Evolutionary conservation across 2,113 vertebrate genomes (phyloP).

Genomic region (Etia nguti): DNA sequence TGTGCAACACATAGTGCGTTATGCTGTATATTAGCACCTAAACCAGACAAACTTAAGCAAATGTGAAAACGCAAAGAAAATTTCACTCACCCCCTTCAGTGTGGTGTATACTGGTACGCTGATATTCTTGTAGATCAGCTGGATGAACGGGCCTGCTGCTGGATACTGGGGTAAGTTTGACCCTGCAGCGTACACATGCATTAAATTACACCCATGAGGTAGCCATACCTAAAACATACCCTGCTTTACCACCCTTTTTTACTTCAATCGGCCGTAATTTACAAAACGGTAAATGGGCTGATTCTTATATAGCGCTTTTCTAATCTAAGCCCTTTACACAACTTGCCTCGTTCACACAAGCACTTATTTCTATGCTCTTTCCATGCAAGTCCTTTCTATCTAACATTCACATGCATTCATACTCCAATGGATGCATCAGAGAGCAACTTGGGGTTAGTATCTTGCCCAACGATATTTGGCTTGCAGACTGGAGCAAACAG

Average conservation of each 20-base stretch:
- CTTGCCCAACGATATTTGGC: neutral
- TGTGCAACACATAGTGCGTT: neutral
- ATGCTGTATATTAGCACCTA: neutral
- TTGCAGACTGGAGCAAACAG: neutral
- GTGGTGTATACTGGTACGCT: slow-evolving; percentile 84
- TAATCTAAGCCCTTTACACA: neutral
- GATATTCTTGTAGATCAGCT: slow-evolving; percentile 83
- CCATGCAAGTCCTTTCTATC: neutral
- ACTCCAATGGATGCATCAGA: neutral
- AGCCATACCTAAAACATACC: neutral
- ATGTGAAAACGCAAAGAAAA: neutral
- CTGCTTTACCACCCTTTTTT: neutral
- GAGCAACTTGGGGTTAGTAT: neutral
- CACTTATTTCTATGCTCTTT: neutral
- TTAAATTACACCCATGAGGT: neutral
- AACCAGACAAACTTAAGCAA: rapidly evolving
- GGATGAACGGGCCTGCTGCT: slow-evolving; percentile 74
- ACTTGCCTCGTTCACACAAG: neutral
- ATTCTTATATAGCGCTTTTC: neutral
- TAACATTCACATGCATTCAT: neutral
- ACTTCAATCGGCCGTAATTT: neutral
- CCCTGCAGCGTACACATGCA: slow-evolving; percentile 50
- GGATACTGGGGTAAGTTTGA: slow-evolving; percentile 68
- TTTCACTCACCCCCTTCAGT: slow-evolving; percentile 82
- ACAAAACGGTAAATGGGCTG: neutral